Base-by-base conservation (phyloP, 2,113 vertebrate genomes). In the Corythoichthys intestinalis region DNA sequence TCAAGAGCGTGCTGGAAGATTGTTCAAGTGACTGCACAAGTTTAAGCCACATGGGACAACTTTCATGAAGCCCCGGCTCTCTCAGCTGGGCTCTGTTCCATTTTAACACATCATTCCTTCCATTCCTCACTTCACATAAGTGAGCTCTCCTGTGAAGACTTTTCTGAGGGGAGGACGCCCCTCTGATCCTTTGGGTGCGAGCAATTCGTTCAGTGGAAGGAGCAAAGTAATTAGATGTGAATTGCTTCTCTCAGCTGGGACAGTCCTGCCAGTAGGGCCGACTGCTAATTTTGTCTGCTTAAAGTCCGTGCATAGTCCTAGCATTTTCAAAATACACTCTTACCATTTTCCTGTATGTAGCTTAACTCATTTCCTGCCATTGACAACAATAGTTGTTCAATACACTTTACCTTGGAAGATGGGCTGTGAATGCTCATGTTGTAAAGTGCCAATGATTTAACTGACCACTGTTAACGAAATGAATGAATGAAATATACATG, bases 31-130 rank as follows among this genome's bases (percentile, higher is more conserved):
- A 77, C 76, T 83, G 77, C 83, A 69, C 65, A 63, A 63, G 70
- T 65, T 65, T 35, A 69, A 79, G 72, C 69, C 84, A 75, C 83
- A 52, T 66, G 83, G 75, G 85, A 79, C 70, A 17, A 58, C 78
- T 80, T 84, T 82, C 77, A 78, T 73, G 50, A 81, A 82, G 73
- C 67, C 69, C 61, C 14, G 39, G 68, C 73, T 81, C 75, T 74
- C 71, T 76, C 73, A 46, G 71, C 80, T 69, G 70, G 73, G 86
- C 72, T 65, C 67, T 71, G 75, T 71, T 82, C 81, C 74, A 82
- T 83, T 83, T 82, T 73, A 71, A 59, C 75, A 71, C 73, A 80
- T 73, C 73, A 66, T 81, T 75, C 65, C 70, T 65, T 76, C 64
- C 50, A 2, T 69, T 65, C 56, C 71, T 64, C 61, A 76, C 71